Conservation (phyloP, 2,113 vertebrate species). For the Miniopterus natalensis region DNA sequence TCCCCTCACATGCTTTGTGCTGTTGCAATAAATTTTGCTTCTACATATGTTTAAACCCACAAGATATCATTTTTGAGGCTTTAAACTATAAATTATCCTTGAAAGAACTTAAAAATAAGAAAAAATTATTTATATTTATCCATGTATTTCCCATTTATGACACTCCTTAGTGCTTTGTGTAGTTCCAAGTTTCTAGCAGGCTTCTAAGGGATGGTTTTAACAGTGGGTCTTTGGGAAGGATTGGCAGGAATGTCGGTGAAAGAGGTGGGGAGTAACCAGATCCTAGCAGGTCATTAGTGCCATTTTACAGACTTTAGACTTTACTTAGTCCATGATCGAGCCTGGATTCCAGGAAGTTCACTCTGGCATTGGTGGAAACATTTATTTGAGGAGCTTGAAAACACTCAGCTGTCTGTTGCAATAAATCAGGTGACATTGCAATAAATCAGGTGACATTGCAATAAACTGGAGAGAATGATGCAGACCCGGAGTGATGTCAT, state of each 20-base stretch:
- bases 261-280: not conserved
- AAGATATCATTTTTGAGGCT: not conserved
- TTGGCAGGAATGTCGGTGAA: not conserved
- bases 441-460: not conserved
- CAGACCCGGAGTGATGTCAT: too few species aligned
- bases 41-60: not conserved
- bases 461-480: not conserved
- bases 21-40: not conserved
- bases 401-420: not conserved
- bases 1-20: not conserved
- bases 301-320: not conserved
- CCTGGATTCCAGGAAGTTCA: not conserved
- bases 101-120: not conserved
- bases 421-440: not conserved
- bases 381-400: not conserved
- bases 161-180: not conserved
- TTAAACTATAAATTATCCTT: constrained; percentile 16
- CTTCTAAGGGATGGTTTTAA: not conserved
- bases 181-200: not conserved
- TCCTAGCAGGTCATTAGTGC: not conserved
- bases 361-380: not conserved
- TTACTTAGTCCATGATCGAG: not conserved
- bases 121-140: not conserved
- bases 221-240: not conserved
- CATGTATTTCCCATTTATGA: not conserved